Conservation (phyloP, 2,797 vertebrate genomes). For the Pseudomugil gertrudae region DNA sequence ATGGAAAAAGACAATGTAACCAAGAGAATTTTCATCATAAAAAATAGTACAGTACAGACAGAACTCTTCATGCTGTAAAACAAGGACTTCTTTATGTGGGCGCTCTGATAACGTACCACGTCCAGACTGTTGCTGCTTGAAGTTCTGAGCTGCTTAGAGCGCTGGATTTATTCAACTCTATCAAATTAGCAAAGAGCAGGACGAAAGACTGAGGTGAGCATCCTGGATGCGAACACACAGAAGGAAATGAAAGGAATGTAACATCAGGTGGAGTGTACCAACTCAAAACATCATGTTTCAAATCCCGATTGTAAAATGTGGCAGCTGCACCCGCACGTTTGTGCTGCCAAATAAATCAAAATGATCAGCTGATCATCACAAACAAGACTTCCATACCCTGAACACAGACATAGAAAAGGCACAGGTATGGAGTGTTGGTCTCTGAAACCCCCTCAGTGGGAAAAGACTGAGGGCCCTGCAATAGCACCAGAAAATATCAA, state of each 20-base stretch:
- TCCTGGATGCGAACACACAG: slow-evolving; percentile 59
- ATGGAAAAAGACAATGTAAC: slow-evolving; percentile 72
- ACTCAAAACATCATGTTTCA: slow-evolving; percentile 45
- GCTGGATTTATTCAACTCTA: slow-evolving; percentile 21
- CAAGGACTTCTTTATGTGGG: not conserved
- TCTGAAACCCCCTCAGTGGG: slow-evolving; percentile 60
- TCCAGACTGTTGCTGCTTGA: no score
- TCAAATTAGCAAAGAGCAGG: slow-evolving; percentile 39
- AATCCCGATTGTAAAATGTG: slow-evolving; percentile 61
- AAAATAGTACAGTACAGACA: slow-evolving; percentile 60
- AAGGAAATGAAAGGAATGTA: slow-evolving; percentile 70
- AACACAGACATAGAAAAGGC: slow-evolving; percentile 72
- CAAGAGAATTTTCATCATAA: slow-evolving; percentile 63
- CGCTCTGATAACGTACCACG: slow-evolving; percentile 19
- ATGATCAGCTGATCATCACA: slow-evolving; percentile 26
- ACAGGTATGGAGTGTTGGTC: slow-evolving; percentile 82
- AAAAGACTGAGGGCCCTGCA: slow-evolving; percentile 66
- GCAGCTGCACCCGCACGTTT: slow-evolving; percentile 24
- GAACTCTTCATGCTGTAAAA: slow-evolving; percentile 36
- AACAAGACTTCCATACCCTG: slow-evolving; percentile 63
- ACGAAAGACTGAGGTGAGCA: slow-evolving; percentile 52
- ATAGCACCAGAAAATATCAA: slow-evolving; percentile 80
- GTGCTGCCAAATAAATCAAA: slow-evolving; percentile 21
- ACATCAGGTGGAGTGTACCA: slow-evolving; percentile 58
- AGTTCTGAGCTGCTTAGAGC: slow-evolving; percentile 48